Base-by-base conservation (phyloP, 1,140 invertebrate genomes). In the Macrotrachela quadricornifera region DNA sequence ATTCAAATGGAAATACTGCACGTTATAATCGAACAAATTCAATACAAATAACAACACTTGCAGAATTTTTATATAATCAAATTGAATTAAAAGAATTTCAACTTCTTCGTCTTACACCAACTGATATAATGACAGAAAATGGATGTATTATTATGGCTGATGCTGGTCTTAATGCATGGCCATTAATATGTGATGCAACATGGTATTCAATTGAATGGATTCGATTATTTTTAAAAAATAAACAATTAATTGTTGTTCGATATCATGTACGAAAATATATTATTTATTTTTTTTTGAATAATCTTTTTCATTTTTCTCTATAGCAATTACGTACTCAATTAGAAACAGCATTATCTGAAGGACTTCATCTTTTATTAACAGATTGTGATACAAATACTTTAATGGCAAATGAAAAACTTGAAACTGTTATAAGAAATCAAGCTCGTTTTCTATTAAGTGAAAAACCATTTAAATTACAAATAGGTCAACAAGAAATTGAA, bases 401-500 rank as follows among this genome's bases (percentile, higher is more conserved):
- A 40, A 54, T 54, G 53, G 30, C 13, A 13, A 54, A 54, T 18
- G 30, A 44, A 15, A 48, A 44, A 46, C 45, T 54, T 17, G 44
- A 44, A 40, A 49, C 53, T 10, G 53, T 49, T 49, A 16, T 54
- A 21, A 44, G 46, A 45, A 54, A 49, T 39, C 49, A 54, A 17
- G 40, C 49, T 38, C 36, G 47, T 17, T 54, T 54, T 54, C 18
- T 54, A 12, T 46, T 11, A 10, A 49, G 46, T 46, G 53, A 46
- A 36, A 46, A 42, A 41, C 46, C 10, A 37, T 51, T 49, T 43
- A 54, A 57, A 45, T 44, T 41, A 41, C 38, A 52, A 67, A 62
- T 68, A 16, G 64, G 65, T 37, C 65, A 67, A 50, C 66, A 69
- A 58, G 68, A 71, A 44, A 65, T 71, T 17, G 68, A 71, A 54